Base-by-base conservation (phyloP, 2,113 vertebrate species). In the Halichoerus grypus region DNA sequence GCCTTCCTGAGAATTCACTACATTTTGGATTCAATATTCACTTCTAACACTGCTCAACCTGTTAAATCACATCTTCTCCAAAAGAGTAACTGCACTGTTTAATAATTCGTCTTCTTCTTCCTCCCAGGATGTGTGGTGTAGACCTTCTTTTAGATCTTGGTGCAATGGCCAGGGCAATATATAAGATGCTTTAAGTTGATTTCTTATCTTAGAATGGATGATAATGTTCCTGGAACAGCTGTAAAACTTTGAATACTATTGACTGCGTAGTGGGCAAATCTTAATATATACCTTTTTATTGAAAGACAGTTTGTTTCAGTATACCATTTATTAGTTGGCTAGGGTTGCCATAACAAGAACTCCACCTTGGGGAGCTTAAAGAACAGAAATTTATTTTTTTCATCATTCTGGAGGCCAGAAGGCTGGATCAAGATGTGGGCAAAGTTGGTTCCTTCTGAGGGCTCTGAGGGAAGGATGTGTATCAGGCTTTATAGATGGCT, bases 201-300 rank as follows among this genome's bases (percentile, higher is more conserved):
- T 79, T 72, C 36, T 93, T 91, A 16, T 77, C 91, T 94, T 94
- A 79, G 12, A 79, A 42, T 82, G n/a, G 28, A 55, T 55, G 42
- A 51, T 76, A n/a, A 21, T 80, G 39, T 42, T 84, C 88, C 63
- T 49, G 36, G 39, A 67, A 74, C 21, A 95, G 22, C 51, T 96
- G 81, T 93, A 74, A 95, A 94, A 79, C 18, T 72, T 95, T 65
- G 26, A 86, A 63, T 93, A 74, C 16, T 92, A 46, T n/a, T 80
- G 28, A 95, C 33, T 67, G 22, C 57, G n/a, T 95, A 72, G 2
- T 51, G 4, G 21, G 12, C 6, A 94, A 90, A 53, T 80, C 46
- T 90, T 83, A 94, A 80, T 39, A 80, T 69, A 65, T 59, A 31
- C 21, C 18, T 51, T 88, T 80, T 72, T 67, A 21, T 33, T 88